These are phyloP conservation scores for Halesus radiatus DNA, from an alignment of 1,140 invertebrate species.

Conservation along the genomic window DNA sequence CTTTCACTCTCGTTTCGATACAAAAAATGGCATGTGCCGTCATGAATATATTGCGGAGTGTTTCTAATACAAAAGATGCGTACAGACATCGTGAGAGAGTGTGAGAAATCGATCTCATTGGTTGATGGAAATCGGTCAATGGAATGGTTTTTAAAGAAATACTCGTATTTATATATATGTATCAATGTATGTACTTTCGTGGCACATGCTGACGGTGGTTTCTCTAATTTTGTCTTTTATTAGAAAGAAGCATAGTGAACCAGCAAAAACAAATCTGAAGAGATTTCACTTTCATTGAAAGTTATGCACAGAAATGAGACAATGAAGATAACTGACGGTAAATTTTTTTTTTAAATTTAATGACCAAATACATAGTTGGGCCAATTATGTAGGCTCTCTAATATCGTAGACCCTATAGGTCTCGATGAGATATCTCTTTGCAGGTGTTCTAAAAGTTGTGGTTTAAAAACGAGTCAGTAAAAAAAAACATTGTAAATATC, in stretches of 20 bases:
- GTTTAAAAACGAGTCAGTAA: too few relatives aligned
- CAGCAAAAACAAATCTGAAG: background rate
- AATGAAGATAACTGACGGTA: too few relatives aligned
- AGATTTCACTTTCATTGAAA: background rate
- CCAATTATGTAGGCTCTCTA: too few relatives aligned
- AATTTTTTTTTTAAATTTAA: background rate
- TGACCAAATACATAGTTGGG: too few relatives aligned
- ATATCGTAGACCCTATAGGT: too few relatives aligned
- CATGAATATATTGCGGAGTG: constrained; percentile 10
- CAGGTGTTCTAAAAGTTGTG: too few relatives aligned
- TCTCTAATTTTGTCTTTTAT: background rate
- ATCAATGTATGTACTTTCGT: background rate
- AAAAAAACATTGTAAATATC: too few relatives aligned
- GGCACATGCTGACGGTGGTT: background rate
- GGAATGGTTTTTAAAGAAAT: too few relatives aligned
- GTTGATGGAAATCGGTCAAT: background rate
- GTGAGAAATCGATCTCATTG: background rate
- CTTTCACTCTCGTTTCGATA: constrained; percentile 33
- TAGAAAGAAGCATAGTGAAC: too few relatives aligned
- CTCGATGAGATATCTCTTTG: too few relatives aligned
- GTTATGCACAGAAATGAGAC: too few relatives aligned
- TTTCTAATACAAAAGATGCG: constrained; percentile 6
- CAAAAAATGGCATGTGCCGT: constrained; percentile 14
- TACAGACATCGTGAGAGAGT: background rate
- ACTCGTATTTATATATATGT: too few relatives aligned